These are phyloP conservation scores for Endotricha flammealis DNA, from an alignment of 2,888 invertebrate species.

Conservation along the genomic window DNA sequence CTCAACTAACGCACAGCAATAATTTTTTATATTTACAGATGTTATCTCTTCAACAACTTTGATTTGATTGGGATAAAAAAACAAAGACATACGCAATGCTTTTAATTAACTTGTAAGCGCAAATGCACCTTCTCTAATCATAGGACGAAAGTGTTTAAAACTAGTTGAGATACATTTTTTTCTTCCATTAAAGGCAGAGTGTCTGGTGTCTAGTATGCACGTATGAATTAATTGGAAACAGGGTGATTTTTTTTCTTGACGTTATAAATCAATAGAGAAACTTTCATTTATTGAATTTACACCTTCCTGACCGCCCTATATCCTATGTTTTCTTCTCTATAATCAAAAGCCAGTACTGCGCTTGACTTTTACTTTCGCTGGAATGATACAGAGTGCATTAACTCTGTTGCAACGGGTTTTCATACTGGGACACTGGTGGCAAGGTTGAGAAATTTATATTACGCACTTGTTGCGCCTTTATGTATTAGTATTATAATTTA, in stretches of 20 bases:
- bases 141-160: constrained; percentile 44
- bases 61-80: too few species aligned
- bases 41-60: too few species aligned
- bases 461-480: constrained; percentile 38
- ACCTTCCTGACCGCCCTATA: background rate
- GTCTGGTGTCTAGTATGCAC: constrained; percentile 23
- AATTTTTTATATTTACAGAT: too few species aligned
- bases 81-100: background rate
- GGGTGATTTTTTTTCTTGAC: constrained; percentile 4
- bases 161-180: constrained; percentile 33
- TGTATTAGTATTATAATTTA: constrained; percentile 12
- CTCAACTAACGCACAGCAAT: too few species aligned
- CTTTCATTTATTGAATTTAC: constrained; percentile 8
- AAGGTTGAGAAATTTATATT: constrained; percentile 71
- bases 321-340: background rate
- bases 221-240: constrained; percentile 14
- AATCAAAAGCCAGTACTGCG: background rate
- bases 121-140: constrained; percentile 23
- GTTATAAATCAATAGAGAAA: constrained; percentile 14
- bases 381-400: constrained; percentile 56
- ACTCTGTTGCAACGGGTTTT: constrained; percentile 54
- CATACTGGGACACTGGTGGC: constrained; percentile 63
- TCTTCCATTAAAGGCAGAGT: constrained; percentile 31
- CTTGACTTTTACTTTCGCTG: constrained; percentile 68
- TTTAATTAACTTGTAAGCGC: background rate